phyloP scores from a whole-genome alignment of 2,888 invertebrate species.

The Polylopha cassiicola region DNA sequence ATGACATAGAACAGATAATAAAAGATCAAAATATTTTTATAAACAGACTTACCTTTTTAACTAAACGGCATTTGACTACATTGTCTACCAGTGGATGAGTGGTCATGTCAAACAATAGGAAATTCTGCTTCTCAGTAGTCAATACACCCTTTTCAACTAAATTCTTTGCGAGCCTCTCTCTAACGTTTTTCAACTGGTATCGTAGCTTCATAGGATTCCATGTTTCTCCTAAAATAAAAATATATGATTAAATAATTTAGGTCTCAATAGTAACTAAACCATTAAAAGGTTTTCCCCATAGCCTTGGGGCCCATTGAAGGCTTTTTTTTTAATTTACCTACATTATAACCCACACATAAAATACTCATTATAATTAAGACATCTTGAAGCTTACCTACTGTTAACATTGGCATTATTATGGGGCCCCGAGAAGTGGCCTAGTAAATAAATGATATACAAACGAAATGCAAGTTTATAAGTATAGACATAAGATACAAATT shows the following conservation, averaged over 20 bases:
- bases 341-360: too few species aligned
- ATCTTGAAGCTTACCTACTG: too few species aligned
- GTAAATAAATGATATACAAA: too few species aligned
- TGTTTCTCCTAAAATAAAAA: constrained; percentile 88
- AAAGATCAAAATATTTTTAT: constrained; percentile 6
- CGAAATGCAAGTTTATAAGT: too few species aligned
- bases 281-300: too few species aligned
- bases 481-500: too few species aligned
- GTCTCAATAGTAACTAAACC: background rate
- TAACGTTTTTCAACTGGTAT: constrained; percentile 98
- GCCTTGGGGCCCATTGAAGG: too few species aligned
- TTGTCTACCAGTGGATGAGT: constrained; percentile 99
- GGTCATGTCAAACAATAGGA: constrained; percentile 99
- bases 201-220: constrained; percentile 99
- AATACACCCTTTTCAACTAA: constrained; percentile 99
- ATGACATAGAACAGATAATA: background rate
- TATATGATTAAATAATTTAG: constrained; percentile 5
- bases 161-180: constrained; percentile 99
- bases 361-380: too few species aligned
- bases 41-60: constrained; percentile 87
- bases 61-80: constrained; percentile 95
- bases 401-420: too few species aligned
- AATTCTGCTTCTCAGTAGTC: constrained; percentile 99
- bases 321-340: too few species aligned
- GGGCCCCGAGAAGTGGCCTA: too few species aligned